These are phyloP conservation scores for Protosalanx chinensis DNA, from an alignment of 2,797 vertebrate species.

Conservation along the genomic window DNA sequence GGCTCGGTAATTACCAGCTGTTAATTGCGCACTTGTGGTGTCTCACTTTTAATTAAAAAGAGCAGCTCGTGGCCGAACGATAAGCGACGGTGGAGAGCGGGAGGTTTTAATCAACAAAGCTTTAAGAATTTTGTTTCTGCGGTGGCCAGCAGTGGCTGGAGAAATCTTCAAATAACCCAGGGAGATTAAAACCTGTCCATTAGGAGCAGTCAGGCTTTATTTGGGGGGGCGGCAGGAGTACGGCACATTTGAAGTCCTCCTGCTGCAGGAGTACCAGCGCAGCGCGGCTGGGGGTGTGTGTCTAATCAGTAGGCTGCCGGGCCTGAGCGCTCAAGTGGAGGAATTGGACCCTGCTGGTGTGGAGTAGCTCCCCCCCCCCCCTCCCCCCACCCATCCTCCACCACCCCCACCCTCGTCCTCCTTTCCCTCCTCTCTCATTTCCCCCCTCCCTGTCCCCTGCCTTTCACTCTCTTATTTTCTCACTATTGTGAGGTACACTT, in stretches of 20 bases:
- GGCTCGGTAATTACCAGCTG: conserved; percentile 99
- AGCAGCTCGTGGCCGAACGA: conserved; percentile 94
- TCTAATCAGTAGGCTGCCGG: conserved; percentile 90
- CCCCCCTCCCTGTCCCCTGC: conserved; percentile 47
- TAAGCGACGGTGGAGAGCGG: conserved; percentile 91
- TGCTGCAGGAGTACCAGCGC: conserved; percentile 81
- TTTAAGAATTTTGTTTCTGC: conserved; percentile 91
- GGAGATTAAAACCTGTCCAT: conserved; percentile 99
- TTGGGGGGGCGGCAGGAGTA: conserved; percentile 85
- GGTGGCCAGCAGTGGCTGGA: conserved; percentile 85
- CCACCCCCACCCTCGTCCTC: conserved; percentile 3
- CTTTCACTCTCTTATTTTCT: conserved; percentile 39
- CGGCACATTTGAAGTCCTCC: conserved; percentile 95
- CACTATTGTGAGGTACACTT: conserved; percentile 40
- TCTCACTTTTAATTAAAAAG: conserved; percentile 99
- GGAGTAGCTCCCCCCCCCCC: conserved; percentile 33
- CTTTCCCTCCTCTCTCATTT: conserved; percentile 46
- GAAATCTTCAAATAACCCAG: conserved; percentile 99
- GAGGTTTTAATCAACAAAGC: conserved; percentile 99
- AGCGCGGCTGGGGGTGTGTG: conserved; percentile 83
- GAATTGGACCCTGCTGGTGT: conserved; percentile 82
- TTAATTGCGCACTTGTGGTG: conserved; percentile 99
- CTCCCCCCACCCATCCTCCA: conserved; percentile 28
- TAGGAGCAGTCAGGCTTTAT: conserved; percentile 98
- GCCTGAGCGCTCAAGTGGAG: conserved; percentile 95